These are phyloP conservation scores for Tupaia tana DNA, from an alignment of 2,113 vertebrate genomes.

Conservation along the genomic window DNA sequence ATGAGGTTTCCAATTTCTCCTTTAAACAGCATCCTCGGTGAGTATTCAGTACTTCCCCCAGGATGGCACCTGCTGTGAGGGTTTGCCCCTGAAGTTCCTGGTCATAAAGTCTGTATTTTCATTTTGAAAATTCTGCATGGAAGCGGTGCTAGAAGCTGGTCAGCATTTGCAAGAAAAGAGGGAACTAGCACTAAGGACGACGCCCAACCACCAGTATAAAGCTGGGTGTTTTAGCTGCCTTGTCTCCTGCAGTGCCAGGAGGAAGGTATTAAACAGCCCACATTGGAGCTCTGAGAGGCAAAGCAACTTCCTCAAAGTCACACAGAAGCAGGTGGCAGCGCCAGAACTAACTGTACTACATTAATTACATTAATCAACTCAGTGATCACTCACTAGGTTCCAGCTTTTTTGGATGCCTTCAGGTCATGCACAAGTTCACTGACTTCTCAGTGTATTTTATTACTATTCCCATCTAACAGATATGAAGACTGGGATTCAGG, in stretches of 20 bases:
- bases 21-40: not conserved
- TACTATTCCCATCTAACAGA: not conserved
- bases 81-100: not conserved
- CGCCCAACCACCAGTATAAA: accelerated
- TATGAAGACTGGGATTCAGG: not conserved
- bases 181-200: no score
- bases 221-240: no score
- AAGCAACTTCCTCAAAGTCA: not conserved
- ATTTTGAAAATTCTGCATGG: not conserved
- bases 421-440: accelerated
- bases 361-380: not conserved
- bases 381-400: not conserved
- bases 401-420: not conserved
- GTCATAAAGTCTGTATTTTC: not conserved
- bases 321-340: not conserved
- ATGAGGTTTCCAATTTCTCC: not conserved
- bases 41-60: not conserved
- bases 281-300: not conserved
- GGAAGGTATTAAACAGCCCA: not conserved
- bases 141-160: not conserved
- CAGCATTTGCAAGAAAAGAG: not conserved
- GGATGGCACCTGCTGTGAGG: not conserved
- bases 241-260: not conserved
- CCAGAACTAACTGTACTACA: not conserved
- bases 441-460: not conserved